Evolutionary conservation across 2,113 vertebrate genomes (phyloP).

Genomic region (Corythaixoides concolor): DNA sequence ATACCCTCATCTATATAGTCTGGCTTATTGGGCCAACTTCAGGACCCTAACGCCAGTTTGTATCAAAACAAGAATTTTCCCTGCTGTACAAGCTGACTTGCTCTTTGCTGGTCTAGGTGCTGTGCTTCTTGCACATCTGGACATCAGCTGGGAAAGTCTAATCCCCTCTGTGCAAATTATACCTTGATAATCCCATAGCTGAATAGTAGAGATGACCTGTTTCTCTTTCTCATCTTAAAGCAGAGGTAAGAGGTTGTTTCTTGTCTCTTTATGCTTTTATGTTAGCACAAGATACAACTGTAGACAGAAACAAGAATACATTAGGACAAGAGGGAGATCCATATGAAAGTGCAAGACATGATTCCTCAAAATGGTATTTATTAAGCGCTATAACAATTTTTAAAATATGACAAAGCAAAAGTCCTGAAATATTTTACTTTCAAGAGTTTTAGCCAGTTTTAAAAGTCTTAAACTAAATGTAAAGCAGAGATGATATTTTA

Average conservation of each 20-base stretch:
- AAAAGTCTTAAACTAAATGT: neutral
- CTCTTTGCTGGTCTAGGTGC: neutral
- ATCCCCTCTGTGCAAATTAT: neutral
- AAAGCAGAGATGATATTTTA: neutral
- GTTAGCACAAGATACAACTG: neutral
- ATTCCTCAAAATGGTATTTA: neutral
- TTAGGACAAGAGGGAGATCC: neutral
- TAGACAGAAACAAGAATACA: neutral
- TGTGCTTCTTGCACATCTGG: neutral
- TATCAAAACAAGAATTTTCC: neutral
- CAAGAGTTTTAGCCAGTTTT: neutral
- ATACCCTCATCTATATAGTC: neutral
- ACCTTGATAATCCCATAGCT: neutral
- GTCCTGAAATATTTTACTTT: neutral
- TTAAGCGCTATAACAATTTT: neutral
- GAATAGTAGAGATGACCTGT: neutral
- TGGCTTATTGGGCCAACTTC: neutral
- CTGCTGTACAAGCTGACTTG: neutral
- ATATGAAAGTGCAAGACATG: neutral
- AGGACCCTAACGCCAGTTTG: neutral
- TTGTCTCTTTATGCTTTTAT: neutral
- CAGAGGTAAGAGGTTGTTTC: neutral
- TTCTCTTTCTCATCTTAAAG: neutral
- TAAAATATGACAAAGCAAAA: neutral
- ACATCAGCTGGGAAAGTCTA: neutral